Evolutionary conservation across 92 coral and sea anemone species (phyloP), one percentile per base, ranked within the genome.

Genomic region (Galaxea fascicularis): DNA sequence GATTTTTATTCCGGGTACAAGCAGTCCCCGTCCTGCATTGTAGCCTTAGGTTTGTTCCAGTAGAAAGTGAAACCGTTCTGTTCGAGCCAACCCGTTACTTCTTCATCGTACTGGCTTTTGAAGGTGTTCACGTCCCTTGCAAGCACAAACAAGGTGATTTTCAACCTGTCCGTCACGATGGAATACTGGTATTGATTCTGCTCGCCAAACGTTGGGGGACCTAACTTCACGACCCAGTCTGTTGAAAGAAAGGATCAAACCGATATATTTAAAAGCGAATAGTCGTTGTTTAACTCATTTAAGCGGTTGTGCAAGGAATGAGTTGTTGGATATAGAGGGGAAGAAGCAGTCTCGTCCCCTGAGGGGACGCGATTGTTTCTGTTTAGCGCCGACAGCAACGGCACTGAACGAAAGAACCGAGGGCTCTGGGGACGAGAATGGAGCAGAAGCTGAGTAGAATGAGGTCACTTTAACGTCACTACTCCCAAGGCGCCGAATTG

Each of bases 161-260:
- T 76, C 0, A 74, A 27, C 29, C 81, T 74, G 52, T 81, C 90
- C 0, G 93, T 81, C 39, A 90, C 80, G 30, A 90, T 53, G 0
- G 93, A 57, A 62, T 90, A 90, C 77, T 90, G 90, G 39, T 90
- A 90, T 71, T 73, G 74, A 27, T 76, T 76, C 11, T 83, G 53
- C 17, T 46, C 70, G 14, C 88, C 88, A 53, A 45, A 72, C n/a
- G 90, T 15, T 20, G 56, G 57, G 13, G 90, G 90, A 10, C 93
- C 93, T 29, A 90, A 90, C 74, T 86, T 90, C 25, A 90, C 87
- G 4, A 90, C 80, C 93, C 93, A 90, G 66, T 90, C 93, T 86
- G 83, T 70, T 74, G 31, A 71, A 68, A 81, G 44, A 58, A 69
- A 54, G 11, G 24, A 13, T 0, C 26, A 35, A 35, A 35, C 3